phyloP scores from a whole-genome alignment of 64 coral and sea anemone genomes.

The Pachyseris speciosa region DNA sequence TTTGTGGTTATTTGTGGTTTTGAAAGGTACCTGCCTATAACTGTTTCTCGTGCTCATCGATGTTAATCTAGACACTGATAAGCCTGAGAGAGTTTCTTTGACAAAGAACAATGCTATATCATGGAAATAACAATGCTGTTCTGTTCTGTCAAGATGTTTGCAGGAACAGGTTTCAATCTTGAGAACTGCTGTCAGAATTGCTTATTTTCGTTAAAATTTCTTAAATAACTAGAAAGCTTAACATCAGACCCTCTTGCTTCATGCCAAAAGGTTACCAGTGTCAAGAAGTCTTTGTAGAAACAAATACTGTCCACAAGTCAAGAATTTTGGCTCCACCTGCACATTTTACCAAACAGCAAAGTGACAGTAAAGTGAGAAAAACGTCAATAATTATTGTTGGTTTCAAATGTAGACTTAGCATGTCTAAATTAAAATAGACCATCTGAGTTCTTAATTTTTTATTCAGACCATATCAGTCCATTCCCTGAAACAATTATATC shows the following conservation, averaged over 20 bases:
- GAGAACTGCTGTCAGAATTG: neutral
- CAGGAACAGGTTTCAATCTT: neutral
- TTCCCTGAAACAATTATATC: constrained; percentile 9
- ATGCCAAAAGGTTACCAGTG: neutral
- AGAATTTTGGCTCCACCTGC: neutral
- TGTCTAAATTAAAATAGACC: constrained; percentile 4
- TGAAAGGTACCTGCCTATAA: neutral
- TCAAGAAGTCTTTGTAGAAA: neutral
- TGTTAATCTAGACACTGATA: neutral
- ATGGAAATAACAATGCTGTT: neutral
- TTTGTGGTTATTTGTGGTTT: neutral
- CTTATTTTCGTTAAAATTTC: neutral
- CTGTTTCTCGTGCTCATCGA: neutral
- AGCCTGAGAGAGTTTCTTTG: neutral
- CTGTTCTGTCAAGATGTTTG: neutral
- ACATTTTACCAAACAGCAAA: neutral
- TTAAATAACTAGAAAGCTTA: neutral
- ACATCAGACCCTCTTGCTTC: too few species aligned
- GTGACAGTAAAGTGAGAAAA: neutral
- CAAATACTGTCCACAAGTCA: neutral
- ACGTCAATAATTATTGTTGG: neutral
- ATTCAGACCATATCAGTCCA: neutral
- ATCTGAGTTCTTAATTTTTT: constrained; percentile 27
- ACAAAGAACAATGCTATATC: neutral
- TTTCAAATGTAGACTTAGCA: neutral